Conservation (phyloP, 2,797 vertebrate genomes). For the Scolopax rusticola region DNA sequence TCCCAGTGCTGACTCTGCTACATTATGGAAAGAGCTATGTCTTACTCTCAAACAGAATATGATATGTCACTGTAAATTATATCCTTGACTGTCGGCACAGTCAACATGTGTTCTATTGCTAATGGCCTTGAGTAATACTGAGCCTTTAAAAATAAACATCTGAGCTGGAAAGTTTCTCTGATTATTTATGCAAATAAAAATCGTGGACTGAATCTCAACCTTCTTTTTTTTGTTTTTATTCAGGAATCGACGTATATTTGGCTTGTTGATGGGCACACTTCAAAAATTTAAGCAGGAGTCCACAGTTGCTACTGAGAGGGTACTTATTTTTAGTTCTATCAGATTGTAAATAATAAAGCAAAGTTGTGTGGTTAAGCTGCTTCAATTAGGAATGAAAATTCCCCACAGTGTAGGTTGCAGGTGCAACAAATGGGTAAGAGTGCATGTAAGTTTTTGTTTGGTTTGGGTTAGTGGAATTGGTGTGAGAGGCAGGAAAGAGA, state of each 20-base stretch:
- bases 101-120: background rate
- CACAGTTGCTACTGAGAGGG: conserved; percentile 93
- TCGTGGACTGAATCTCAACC: background rate
- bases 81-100: background rate
- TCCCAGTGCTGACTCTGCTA: background rate
- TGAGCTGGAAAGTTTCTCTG: background rate
- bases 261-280: conserved; percentile 99
- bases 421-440: background rate
- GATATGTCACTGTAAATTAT: conserved; percentile 14
- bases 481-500: background rate
- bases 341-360: background rate
- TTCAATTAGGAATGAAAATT: background rate
- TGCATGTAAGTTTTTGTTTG: background rate
- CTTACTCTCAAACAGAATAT: conserved; percentile 12
- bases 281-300: conserved; percentile 99
- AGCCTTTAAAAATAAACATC: conserved; percentile 16
- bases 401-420: background rate
- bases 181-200: background rate
- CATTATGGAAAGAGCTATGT: background rate
- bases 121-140: background rate
- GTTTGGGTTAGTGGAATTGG: background rate
- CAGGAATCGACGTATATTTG: conserved; percentile 99
- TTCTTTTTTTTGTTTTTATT: conserved; percentile 29
- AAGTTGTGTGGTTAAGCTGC: background rate
- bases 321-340: conserved; percentile 69